Percentiles rank a stretch among this genome's conserved stretches.
Conservation (phyloP, 2,888 invertebrate genomes). For the Lochmaea capreae region DNA sequence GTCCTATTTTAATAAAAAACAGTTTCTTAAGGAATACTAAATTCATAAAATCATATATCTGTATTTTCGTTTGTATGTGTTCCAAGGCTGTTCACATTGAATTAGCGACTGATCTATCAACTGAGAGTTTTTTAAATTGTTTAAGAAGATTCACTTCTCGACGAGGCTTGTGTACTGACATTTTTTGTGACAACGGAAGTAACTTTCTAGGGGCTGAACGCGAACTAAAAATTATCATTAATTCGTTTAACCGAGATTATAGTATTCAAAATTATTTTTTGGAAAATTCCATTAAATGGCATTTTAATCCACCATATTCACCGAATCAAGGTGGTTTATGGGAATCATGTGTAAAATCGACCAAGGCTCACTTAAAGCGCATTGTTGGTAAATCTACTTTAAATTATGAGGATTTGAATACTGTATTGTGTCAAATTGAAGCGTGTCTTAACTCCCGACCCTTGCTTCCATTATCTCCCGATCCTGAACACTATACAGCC, state of each 20-base stretch:
- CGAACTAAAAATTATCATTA: not conserved
- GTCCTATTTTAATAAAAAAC: not conserved
- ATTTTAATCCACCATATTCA: not conserved
- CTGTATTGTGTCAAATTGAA: conserved; percentile 1
- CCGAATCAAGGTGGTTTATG: not conserved
- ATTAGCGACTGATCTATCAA: not conserved
- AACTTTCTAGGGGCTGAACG: not conserved
- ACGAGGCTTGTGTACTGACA: not conserved
- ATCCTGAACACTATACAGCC: not conserved
- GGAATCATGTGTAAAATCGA: conserved; percentile 12
- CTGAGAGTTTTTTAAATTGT: conserved; percentile 2
- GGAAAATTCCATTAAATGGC: conserved; percentile 1
- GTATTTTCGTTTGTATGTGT: not conserved
- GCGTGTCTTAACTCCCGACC: conserved; percentile 9
- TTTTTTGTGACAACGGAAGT: not conserved
- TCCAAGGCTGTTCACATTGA: not conserved
- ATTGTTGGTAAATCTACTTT: conserved; percentile 7
- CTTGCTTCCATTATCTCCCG: conserved; percentile 2
- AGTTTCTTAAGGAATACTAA: not conserved
- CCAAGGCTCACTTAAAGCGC: not conserved
- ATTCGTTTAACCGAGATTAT: not conserved
- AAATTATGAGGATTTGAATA: conserved; percentile 10
- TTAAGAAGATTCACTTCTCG: not conserved
- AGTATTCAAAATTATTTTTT: not conserved
- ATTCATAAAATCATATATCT: not conserved